Evolutionary conservation across 2,113 vertebrate genomes (phyloP), one percentile per base, ranked within the genome.

Genomic region (human): DNA sequence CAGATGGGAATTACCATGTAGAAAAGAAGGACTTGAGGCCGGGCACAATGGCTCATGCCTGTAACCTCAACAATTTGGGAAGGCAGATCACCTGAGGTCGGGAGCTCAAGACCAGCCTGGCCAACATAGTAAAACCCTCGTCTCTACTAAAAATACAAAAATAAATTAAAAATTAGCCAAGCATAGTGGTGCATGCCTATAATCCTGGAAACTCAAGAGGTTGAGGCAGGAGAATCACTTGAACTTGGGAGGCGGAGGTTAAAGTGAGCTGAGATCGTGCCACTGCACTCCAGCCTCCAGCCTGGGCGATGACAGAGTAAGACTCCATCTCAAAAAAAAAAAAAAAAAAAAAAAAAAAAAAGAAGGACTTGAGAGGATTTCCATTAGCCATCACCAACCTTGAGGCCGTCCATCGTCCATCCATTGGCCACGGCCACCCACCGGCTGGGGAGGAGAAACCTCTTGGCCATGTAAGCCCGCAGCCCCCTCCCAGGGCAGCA

Each of bases 1-100:
- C 1, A 3, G 22, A 6, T 12, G 13, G n/a, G 89, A 25, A 17
- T n/a, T 18, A 16, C 22, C 40, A 18, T 0, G 0, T 1, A 6
- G 38, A 52, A 50, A 79, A 52, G 38, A 55, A n/a, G 30, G 52
- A 17, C 32, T 68, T 68, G 66, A 68, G 66, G 16, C 32, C 1
- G 0, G 27, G 66, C 6, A 17, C 2, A 6, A 32, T 35, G 66
- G 66, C 66, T 68, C 66, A 18, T 7, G 32, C 32, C 66, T 68
- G 2, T 68, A 68, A 68, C 32, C 66, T 32, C 14, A 16, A 32
- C 66, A 68, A 16, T 68, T 18, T 18, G 32, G 16, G 66, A 68
- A 32, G 66, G 14, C 6, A 35, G 66, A 68, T 68, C 16, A 68
- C 66, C 16, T n/a, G 61, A 68, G 30, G 14, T 8, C 7, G 14